phyloP scores from a whole-genome alignment of 2,113 vertebrate species.

The Muscicapa adusta region DNA sequence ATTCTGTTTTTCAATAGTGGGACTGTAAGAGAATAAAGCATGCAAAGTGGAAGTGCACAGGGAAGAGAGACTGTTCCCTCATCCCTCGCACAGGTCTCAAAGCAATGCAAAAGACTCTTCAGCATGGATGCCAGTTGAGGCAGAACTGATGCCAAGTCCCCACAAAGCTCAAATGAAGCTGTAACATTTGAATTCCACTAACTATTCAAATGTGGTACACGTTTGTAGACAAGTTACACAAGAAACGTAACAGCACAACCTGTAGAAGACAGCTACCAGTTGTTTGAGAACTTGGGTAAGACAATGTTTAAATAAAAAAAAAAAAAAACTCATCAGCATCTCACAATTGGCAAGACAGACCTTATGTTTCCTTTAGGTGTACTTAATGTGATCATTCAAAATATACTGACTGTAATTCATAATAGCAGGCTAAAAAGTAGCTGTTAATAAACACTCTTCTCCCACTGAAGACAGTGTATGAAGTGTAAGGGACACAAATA shows the following conservation, averaged over 20 bases:
- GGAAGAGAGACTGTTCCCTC: background rate
- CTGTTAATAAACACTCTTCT: background rate
- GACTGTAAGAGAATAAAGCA: background rate
- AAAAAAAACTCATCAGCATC: background rate
- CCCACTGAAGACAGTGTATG: accelerated
- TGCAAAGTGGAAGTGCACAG: background rate
- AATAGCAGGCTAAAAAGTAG: background rate
- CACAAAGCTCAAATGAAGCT: background rate
- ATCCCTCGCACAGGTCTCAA: background rate
- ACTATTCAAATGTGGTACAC: conserved; percentile 7
- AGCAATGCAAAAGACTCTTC: background rate
- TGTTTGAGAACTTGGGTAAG: background rate
- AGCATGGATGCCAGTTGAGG: background rate
- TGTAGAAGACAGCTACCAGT: background rate
- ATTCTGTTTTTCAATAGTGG: background rate
- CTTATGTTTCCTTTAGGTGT: background rate
- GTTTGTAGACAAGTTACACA: conserved; percentile 31
- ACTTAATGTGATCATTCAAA: background rate
- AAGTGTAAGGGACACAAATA: background rate
- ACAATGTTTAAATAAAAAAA: background rate
- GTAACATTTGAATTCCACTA: conserved; percentile 35
- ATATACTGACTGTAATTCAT: background rate
- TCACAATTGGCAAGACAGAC: background rate
- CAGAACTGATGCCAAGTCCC: background rate
- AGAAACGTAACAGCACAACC: conserved; percentile 23